These are phyloP conservation scores for Oreonectes daqikongensis DNA, from an alignment of 2,797 vertebrate species.

Conservation along the genomic window DNA sequence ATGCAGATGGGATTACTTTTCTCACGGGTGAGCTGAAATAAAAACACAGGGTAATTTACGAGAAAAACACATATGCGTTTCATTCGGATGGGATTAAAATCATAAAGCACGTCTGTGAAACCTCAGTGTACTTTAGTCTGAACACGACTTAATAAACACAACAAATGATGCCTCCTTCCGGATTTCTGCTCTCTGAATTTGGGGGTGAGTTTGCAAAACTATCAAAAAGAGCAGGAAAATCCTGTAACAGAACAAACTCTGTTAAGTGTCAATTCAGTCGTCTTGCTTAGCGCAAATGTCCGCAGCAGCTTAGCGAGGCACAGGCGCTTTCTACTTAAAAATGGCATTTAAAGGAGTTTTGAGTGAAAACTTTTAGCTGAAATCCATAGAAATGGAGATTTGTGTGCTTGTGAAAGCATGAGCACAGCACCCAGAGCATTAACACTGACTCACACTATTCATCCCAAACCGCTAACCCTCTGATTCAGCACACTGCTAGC, in stretches of 20 bases:
- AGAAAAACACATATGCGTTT: neutral
- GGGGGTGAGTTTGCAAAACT: constrained; percentile 10
- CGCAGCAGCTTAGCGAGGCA: constrained; percentile 20
- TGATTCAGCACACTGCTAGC: constrained; percentile 46
- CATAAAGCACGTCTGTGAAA: neutral
- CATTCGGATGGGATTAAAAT: neutral
- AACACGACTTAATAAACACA: neutral
- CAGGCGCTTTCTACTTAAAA: constrained; percentile 20
- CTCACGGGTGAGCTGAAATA: neutral
- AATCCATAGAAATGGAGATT: constrained; percentile 53
- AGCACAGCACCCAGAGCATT: constrained; percentile 54
- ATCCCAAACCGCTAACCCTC: constrained; percentile 48
- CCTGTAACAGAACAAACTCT: too few species aligned
- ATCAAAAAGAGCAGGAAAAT: neutral
- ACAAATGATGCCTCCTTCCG: neutral
- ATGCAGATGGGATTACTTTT: neutral
- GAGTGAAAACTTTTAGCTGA: constrained; percentile 42
- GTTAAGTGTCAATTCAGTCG: constrained; percentile 34
- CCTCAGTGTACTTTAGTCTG: too few species aligned
- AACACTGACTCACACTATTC: constrained; percentile 58
- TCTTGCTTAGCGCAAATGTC: constrained; percentile 25
- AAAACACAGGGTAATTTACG: neutral
- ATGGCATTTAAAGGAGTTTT: constrained; percentile 25
- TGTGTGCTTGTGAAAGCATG: constrained; percentile 28
- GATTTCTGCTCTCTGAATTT: constrained; percentile 1